Base-by-base conservation (phyloP, 2,888 invertebrate species). In the Hypomecis atomaria region DNA sequence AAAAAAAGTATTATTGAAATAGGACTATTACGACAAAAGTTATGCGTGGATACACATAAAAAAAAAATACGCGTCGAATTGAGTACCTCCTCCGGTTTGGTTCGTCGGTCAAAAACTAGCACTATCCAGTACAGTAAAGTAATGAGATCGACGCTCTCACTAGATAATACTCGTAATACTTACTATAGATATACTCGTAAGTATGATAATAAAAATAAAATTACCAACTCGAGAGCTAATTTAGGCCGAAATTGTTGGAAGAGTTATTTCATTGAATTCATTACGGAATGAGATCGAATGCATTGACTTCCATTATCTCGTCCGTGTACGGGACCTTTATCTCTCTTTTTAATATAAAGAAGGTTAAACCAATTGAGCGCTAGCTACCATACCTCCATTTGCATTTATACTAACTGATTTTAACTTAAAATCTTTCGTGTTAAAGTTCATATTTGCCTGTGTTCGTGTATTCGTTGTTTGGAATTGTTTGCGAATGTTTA, bases 301-400 rank as follows among this genome's bases (percentile, higher is more conserved):
- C 55, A 55, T 53, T 55, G 45, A 36, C 33, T 34, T 40, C 43
- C 54, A 54, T 59, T 59, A 59, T 55, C 58, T 54, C 53, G 13
- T 10, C 36, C 37, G 37, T 11, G 36, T 36, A 45, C 55, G 36
- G 40, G 53, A 54, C 63, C 49, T 59, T n/a, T 63, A 65, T 61
- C 61, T 59, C 52, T 55, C 52, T 55, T 65, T 58, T 62, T 48
- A 62, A 61, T 54, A 55, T 61, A 49, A 59, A 59, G 62, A 66
- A 62, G 61, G 62, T 66, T 66, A 55, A 59, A 66, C 38, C 58
- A 66, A 62, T 66, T 62, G 61, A 62, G 48, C 42, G 47, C 40
- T 33, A 38, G 47, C 40, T 33, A 38, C 52, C 62, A 44, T 42
- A 50, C 54, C 48, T 55, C 43, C 37, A 9, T 43, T 34, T 36